A percentile compares a stretch with the other conserved stretches of the same genome.
phyloP scores from a whole-genome alignment of 1,140 invertebrate genomes.

The Formica exsecta region DNA sequence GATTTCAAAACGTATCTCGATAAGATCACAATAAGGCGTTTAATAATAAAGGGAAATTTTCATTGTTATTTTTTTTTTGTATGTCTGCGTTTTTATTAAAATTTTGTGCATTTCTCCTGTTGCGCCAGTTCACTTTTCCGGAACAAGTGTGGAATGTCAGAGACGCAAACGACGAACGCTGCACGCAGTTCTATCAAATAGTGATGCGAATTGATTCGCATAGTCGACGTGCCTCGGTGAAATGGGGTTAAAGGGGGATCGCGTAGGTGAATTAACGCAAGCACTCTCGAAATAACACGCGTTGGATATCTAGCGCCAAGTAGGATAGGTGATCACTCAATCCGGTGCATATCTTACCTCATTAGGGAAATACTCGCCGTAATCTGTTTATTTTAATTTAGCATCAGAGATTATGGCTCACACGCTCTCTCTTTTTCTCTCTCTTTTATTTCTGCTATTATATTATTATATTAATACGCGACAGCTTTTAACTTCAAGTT shows the following conservation, averaged over 20 bases:
- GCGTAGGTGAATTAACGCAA: constrained; percentile 57
- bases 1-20: neutral
- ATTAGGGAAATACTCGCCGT: constrained; percentile 24
- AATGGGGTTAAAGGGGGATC: constrained; percentile 49
- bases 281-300: constrained; percentile 55
- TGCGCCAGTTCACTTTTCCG: neutral
- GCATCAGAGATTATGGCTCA: neutral
- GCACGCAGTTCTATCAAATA: constrained; percentile 46
- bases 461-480: neutral
- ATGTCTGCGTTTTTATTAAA: neutral
- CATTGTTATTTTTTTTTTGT: neutral
- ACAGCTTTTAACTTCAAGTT: neutral
- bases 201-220: constrained; percentile 61
- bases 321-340: constrained; percentile 19
- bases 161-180: constrained; percentile 12
- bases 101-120: neutral
- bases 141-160: constrained; percentile 12
- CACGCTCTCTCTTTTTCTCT: no score
- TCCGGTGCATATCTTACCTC: constrained; percentile 51
- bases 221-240: constrained; percentile 55
- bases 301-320: neutral
- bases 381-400: neutral
- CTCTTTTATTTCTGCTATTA: no score
- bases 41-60: neutral
- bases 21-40: neutral